These are phyloP conservation scores for Staurois parvus DNA, from an alignment of 2,797 vertebrate genomes.

Conservation along the genomic window DNA sequence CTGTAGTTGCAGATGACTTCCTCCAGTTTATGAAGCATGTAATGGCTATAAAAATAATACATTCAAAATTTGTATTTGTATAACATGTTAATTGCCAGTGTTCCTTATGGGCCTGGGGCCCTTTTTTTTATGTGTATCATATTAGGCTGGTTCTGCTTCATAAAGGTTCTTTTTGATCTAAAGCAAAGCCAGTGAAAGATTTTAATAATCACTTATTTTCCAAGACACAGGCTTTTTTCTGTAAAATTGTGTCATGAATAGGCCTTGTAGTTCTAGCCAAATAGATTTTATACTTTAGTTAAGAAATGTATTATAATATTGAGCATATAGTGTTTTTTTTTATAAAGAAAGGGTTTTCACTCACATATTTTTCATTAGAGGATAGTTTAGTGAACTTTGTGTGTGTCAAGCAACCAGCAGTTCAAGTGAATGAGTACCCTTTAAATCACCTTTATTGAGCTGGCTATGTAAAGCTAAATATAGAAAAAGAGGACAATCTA, in stretches of 20 bases:
- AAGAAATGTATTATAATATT: too few species aligned
- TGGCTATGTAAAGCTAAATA: neutral
- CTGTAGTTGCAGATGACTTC: conserved; percentile 11
- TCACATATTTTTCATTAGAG: too few species aligned
- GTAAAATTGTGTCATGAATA: too few species aligned
- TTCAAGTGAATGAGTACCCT: too few species aligned
- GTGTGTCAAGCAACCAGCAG: too few species aligned
- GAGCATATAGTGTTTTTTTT: too few species aligned
- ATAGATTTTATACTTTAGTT: too few species aligned
- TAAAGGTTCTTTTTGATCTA: neutral
- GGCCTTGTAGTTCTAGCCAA: too few species aligned
- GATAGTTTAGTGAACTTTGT: neutral
- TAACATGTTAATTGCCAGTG: conserved; percentile 25
- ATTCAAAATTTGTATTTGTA: conserved; percentile 47
- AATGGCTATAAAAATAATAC: conserved; percentile 52
- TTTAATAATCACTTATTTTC: neutral
- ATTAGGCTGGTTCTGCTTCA: neutral
- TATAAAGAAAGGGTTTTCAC: too few species aligned
- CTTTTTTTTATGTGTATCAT: neutral
- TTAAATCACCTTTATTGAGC: too few species aligned
- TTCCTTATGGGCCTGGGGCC: neutral
- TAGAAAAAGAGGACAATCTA: too few species aligned
- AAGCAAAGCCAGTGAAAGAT: neutral
- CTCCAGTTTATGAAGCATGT: conserved; percentile 23
- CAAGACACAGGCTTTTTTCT: neutral